These are phyloP conservation scores for Chelonus insularis DNA, from an alignment of 1,140 invertebrate genomes.

Conservation along the genomic window DNA sequence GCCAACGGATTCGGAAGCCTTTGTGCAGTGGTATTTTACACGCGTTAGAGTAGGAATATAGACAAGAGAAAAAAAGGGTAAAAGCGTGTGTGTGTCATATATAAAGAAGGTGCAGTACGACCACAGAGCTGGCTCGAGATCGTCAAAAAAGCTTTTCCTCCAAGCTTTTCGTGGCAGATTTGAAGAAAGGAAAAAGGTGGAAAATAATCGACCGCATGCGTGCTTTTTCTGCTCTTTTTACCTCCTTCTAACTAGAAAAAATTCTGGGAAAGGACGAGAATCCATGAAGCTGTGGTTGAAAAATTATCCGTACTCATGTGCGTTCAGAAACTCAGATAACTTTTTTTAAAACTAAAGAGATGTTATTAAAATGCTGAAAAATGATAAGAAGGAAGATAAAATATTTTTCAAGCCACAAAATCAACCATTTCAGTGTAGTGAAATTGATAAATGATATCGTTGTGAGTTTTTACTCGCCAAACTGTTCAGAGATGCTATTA, in stretches of 20 bases:
- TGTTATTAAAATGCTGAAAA: no score
- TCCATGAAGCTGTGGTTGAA: no score
- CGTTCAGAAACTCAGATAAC: no score
- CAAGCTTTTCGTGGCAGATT: slow-evolving; percentile 5
- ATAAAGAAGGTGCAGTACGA: slow-evolving; percentile 5
- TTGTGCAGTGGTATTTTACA: slow-evolving; percentile 17
- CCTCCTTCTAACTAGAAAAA: no score
- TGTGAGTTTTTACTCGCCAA: background rate
- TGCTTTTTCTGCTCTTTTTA: no score
- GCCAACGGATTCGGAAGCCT: slow-evolving; percentile 15
- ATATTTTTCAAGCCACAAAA: background rate
- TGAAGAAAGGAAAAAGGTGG: background rate
- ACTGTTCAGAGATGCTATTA: no score
- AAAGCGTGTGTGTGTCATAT: background rate
- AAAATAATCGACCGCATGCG: slow-evolving; percentile 5
- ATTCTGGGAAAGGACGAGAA: no score
- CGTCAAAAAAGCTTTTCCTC: slow-evolving; percentile 8
- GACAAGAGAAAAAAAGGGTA: background rate
- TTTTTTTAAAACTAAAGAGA: no score
- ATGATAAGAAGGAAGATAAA: no score
- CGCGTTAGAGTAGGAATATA: slow-evolving; percentile 1
- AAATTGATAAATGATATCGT: slow-evolving; percentile 13
- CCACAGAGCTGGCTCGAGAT: slow-evolving; percentile 8
- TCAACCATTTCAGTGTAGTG: background rate
- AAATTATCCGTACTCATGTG: no score